Conservation (phyloP, 2,888 invertebrate species). For the Hydrotaea diabolus region DNA sequence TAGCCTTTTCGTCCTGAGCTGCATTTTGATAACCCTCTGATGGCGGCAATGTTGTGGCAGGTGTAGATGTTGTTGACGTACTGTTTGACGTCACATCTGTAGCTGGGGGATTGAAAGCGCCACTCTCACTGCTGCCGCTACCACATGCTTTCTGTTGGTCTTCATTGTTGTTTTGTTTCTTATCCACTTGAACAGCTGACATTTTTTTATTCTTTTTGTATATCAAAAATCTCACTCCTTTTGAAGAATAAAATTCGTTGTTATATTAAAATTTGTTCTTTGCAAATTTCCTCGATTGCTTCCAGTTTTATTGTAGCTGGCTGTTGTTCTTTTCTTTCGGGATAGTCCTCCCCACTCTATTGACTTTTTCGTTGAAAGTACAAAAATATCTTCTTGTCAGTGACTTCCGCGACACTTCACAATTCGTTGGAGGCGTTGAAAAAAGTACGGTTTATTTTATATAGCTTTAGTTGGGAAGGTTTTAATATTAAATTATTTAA, state of each 20-base stretch:
- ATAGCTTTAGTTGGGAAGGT: not conserved
- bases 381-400: slow-evolving; percentile 31
- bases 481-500: slow-evolving; percentile 28
- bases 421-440: not conserved
- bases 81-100: slow-evolving; percentile 42
- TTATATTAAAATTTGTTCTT: slow-evolving; percentile 20
- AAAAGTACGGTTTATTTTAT: not conserved
- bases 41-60: slow-evolving; percentile 32
- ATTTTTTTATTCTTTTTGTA: slow-evolving; percentile 63
- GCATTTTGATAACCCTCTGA: slow-evolving; percentile 54
- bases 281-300: slow-evolving; percentile 39
- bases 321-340: slow-evolving; percentile 66
- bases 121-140: not conserved
- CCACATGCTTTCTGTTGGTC: slow-evolving; percentile 69
- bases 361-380: slow-evolving; percentile 50
- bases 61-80: slow-evolving; percentile 38
- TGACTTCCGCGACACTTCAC: slow-evolving; percentile 25
- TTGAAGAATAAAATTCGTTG: slow-evolving; percentile 56
- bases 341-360: slow-evolving; percentile 56
- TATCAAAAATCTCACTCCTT: slow-evolving; percentile 60
- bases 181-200: slow-evolving; percentile 76
- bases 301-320: slow-evolving; percentile 51
- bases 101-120: not conserved
- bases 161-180: slow-evolving; percentile 73
- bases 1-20: slow-evolving; percentile 70